A percentile compares a stretch with the other conserved stretches of the same genome.
phyloP scores from a whole-genome alignment of 2,113 vertebrate species.

The Lamprologus speciosus region DNA sequence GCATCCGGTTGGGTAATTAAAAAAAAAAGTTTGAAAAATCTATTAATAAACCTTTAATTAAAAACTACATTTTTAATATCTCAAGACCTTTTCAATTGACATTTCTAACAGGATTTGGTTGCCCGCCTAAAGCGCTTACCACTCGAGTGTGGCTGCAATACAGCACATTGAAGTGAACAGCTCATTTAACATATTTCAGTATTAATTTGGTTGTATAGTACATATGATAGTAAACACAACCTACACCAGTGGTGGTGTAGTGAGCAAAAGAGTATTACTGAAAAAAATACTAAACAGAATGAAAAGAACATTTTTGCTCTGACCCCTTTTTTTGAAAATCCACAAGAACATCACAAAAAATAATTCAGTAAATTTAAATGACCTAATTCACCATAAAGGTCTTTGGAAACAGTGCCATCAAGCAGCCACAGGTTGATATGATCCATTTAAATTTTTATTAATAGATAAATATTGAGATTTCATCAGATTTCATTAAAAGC shows the following conservation, averaged over 20 bases:
- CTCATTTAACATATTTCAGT: conserved; percentile 43
- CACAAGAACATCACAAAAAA: background rate
- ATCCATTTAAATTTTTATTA: background rate
- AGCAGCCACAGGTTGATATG: background rate
- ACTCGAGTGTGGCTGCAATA: conserved; percentile 44
- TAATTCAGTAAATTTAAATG: background rate
- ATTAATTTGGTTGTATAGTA: conserved; percentile 1
- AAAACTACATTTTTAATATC: conserved; percentile 77
- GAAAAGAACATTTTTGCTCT: background rate
- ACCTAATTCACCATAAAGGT: background rate
- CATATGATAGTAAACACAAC: conserved; percentile 23
- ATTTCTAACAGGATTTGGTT: conserved; percentile 71
- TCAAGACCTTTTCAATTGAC: conserved; percentile 73
- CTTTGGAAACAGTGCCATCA: background rate
- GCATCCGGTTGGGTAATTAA: conserved; percentile 72
- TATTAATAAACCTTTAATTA: conserved; percentile 79
- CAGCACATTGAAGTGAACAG: conserved; percentile 43
- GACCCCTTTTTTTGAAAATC: background rate
- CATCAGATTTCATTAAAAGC: background rate
- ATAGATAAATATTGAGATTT: background rate
- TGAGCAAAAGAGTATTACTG: background rate
- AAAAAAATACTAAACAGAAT: background rate
- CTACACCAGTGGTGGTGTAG: background rate
- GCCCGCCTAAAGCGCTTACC: conserved; percentile 64
- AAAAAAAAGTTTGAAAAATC: conserved; percentile 76